These are phyloP conservation scores for Epistrophe grossulariae DNA, from an alignment of 2,888 invertebrate genomes.

Conservation along the genomic window DNA sequence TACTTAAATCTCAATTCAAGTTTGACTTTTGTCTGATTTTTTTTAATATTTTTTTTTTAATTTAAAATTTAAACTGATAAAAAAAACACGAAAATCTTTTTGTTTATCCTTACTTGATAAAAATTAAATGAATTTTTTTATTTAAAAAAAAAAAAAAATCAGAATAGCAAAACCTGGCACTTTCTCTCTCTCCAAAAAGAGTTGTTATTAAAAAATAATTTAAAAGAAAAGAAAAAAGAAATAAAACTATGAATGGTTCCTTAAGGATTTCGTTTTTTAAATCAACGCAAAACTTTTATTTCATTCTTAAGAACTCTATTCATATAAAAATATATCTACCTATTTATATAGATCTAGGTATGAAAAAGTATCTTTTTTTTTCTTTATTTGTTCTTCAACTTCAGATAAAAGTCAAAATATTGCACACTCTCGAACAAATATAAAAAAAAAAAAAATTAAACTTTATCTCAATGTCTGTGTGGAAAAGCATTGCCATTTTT, in stretches of 20 bases:
- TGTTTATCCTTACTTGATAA: no score
- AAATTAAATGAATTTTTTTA: no score
- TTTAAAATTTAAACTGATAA: neutral
- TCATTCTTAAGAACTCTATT: neutral
- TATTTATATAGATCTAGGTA: neutral
- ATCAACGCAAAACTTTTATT: constrained; percentile 21
- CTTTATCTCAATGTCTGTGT: constrained; percentile 14
- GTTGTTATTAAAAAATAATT: constrained; percentile 1
- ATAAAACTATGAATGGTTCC: no score
- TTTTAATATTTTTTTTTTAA: no score
- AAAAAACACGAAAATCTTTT: neutral
- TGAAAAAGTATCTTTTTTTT: constrained; percentile 9
- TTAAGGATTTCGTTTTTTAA: neutral
- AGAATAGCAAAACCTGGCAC: neutral
- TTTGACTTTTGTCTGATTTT: no score
- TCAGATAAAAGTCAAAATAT: constrained; percentile 35
- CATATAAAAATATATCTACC: neutral
- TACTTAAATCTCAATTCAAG: no score
- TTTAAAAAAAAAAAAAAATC: neutral
- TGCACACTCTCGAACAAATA: constrained; percentile 1
- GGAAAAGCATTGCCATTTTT: constrained; percentile 39
- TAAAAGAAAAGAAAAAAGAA: neutral
- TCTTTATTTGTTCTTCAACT: constrained; percentile 16
- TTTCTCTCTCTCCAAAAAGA: neutral
- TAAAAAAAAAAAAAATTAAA: constrained; percentile 20